Conservation (phyloP, 2,888 invertebrate genomes). For the Schizaphis graminum region DNA sequence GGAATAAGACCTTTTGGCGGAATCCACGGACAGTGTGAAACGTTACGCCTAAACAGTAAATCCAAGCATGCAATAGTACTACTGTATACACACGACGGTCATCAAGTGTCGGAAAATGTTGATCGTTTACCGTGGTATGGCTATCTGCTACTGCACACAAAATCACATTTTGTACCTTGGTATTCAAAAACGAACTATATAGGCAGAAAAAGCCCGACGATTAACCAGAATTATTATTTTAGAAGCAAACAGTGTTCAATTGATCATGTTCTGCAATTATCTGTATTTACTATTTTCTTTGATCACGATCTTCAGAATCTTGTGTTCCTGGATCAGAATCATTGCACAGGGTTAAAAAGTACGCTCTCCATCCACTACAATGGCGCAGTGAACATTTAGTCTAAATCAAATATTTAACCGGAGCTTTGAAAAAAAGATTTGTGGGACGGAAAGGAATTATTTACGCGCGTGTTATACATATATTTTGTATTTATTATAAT, state of each 20-base stretch:
- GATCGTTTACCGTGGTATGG: neutral
- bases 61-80: conserved; percentile 1
- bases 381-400: neutral
- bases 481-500: neutral
- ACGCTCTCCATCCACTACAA: neutral
- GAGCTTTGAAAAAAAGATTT: neutral
- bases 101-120: neutral
- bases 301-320: neutral
- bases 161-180: neutral
- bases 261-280: neutral
- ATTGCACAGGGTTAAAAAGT: no score
- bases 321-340: neutral
- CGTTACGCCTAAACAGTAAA: neutral
- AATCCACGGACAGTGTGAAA: neutral
- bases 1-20: neutral
- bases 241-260: neutral
- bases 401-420: neutral
- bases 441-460: neutral
- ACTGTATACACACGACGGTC: neutral
- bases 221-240: neutral
- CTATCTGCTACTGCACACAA: neutral
- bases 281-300: neutral
- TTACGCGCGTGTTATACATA: neutral
- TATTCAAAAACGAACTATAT: neutral
- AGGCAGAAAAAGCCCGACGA: neutral